Base-by-base conservation (phyloP, 2,888 invertebrate species). In the Hirtodrosophila cameraria region DNA sequence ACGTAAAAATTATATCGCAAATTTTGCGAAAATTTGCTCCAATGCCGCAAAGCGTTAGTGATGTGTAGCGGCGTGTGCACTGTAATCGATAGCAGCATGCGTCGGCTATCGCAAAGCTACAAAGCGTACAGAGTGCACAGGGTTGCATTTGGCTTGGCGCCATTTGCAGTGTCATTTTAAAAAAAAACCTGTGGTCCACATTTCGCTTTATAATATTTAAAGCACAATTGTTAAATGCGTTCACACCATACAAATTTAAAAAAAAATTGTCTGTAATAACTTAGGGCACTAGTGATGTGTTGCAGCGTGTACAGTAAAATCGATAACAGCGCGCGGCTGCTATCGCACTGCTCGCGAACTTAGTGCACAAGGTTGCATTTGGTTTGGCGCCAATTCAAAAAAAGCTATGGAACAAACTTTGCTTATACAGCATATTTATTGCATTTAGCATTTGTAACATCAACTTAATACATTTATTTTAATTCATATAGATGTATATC, bases 391-490 rank as follows among this genome's bases (percentile, higher is more conserved):
- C 18, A 5, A 18, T 2, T 28, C 3, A 7, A 15, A 30, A 4
- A 11, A 25, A 7, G 4, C 3, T 4, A 6, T 15, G 23, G 5
- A 16, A 11, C n/a, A 30, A 6, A 30, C 28, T 15, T 61, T 48
- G 54, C 54, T 48, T 42, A 43, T 52, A 61, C 53, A 61, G 59
- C 59, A 60, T 61, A 33, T 68, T 77, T 75, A 66, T 75, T 75
- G 74, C 67, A 65, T 60, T 68, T 58, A 63, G 68, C 79, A 69
- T 84, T 75, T 85, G 66, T 82, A 80, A 80, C 80, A 80, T 80
- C 85, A 80, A 80, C 71, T 84, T 81, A 82, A 71, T 80, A 80
- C 79, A 81, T 85, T 78, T 67, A 78, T 74, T 68, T 76, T 66
- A 61, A 59, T 71, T 77, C 54, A 66, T 76, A 58, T 55, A 74